Evolutionary conservation across 2,888 invertebrate genomes (phyloP).

Genomic region (Aspidiotus rigidus): DNA sequence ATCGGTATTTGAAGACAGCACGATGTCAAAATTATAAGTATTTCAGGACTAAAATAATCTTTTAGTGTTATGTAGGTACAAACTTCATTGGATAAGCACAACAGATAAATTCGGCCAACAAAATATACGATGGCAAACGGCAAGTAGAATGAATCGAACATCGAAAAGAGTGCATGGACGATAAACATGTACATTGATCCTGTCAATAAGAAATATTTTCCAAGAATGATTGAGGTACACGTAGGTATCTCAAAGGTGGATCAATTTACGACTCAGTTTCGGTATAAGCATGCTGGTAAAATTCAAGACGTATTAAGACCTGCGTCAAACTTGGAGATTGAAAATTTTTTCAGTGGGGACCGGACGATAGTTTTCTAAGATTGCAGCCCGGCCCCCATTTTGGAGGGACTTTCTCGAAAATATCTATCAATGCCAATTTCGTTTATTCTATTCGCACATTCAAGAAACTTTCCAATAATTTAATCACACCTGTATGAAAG

Average conservation of each 20-base stretch:
- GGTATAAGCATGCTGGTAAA: neutral
- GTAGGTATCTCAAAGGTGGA: neutral
- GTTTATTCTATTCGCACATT: no score
- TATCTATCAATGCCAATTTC: no score
- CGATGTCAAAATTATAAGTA: slow-evolving; percentile 52
- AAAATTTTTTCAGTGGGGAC: no score
- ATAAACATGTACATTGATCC: slow-evolving; percentile 35
- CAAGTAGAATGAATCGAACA: slow-evolving; percentile 68
- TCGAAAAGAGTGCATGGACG: slow-evolving; percentile 62
- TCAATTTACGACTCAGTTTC: neutral
- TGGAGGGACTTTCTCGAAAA: no score
- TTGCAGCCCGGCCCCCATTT: no score
- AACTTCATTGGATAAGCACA: slow-evolving; percentile 46
- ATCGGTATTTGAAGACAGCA: slow-evolving; percentile 38
- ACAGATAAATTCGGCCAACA: slow-evolving; percentile 60
- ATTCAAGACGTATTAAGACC: no score
- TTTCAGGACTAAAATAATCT: slow-evolving; percentile 62
- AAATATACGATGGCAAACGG: slow-evolving; percentile 75
- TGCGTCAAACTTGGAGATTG: no score
- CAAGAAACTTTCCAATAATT: no score
- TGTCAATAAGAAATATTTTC: slow-evolving; percentile 9
- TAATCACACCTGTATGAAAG: no score
- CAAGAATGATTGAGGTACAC: no score
- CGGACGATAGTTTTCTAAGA: no score
- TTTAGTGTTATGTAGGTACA: slow-evolving; percentile 56